phyloP scores from a whole-genome alignment of 2,888 invertebrate species.

The Nasonovia ribisnigri region DNA sequence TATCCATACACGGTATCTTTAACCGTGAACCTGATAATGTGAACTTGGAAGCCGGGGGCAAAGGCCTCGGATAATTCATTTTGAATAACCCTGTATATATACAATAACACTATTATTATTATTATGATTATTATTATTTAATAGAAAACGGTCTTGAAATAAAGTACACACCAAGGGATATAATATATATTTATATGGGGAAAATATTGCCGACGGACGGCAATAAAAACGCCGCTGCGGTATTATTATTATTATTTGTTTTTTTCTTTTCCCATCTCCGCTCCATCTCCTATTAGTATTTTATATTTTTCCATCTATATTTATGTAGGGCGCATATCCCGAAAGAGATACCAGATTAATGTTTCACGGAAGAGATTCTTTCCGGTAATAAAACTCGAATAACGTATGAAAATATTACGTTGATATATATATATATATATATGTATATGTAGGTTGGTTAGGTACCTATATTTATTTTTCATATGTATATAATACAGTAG shows the following conservation, averaged over 20 bases:
- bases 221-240: conserved; percentile 39
- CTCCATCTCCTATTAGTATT: conserved; percentile 12
- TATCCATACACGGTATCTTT: no score
- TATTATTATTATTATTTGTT: conserved; percentile 21
- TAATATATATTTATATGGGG: conserved; percentile 2
- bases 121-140: conserved; percentile 38
- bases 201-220: conserved; percentile 32
- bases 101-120: neutral
- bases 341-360: conserved; percentile 5
- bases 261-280: neutral
- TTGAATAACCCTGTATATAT: neutral
- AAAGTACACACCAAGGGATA: neutral
- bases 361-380: conserved; percentile 37
- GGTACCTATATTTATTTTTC: neutral
- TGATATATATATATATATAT: neutral
- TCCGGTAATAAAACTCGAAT: conserved; percentile 51
- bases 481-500: conserved; percentile 4
- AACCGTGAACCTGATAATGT: no score
- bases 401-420: conserved; percentile 28
- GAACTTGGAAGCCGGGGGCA: no score
- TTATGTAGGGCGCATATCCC: conserved; percentile 23
- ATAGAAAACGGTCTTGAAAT: conserved; percentile 22
- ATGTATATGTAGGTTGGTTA: neutral
- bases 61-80: no score
- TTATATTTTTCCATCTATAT: conserved; percentile 57